Conservation (phyloP, 2,113 vertebrate genomes). For the Brachyhypopomus occidentalis region DNA sequence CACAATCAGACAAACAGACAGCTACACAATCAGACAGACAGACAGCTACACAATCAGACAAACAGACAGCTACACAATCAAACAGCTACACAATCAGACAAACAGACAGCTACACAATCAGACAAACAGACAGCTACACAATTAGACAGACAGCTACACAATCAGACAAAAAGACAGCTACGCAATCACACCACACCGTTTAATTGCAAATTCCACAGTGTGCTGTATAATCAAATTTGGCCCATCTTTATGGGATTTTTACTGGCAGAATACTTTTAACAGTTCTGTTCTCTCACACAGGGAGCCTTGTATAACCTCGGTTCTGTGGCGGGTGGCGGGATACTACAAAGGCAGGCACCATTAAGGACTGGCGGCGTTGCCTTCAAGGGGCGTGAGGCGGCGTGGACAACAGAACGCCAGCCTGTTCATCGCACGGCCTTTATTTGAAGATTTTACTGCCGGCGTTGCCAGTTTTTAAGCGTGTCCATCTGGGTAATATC, state of each 20-base stretch:
- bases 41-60: too few species aligned
- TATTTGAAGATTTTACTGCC: slow-evolving; percentile 70
- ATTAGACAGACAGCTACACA: too few species aligned
- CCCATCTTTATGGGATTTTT: slow-evolving; percentile 72
- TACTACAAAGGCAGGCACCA: slow-evolving; percentile 72
- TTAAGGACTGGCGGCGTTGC: slow-evolving; percentile 71
- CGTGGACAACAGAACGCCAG: slow-evolving; percentile 59
- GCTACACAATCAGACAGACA: not conserved
- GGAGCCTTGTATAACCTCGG: slow-evolving; percentile 72
- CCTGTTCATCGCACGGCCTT: slow-evolving; percentile 64
- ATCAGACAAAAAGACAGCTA: too few species aligned
- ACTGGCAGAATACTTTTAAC: slow-evolving; percentile 65
- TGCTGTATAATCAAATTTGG: slow-evolving; percentile 71
- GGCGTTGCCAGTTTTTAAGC: slow-evolving; percentile 68
- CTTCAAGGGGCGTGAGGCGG: slow-evolving; percentile 61
- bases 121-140: not conserved
- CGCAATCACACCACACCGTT: not conserved
- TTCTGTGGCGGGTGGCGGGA: slow-evolving; percentile 38
- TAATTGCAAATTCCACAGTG: slow-evolving; percentile 58
- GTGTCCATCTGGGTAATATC: slow-evolving; percentile 58
- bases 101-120: not conserved
- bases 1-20: too few species aligned
- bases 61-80: too few species aligned
- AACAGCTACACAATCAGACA: too few species aligned
- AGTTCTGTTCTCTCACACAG: slow-evolving; percentile 69